These are phyloP conservation scores for Gasteruption jaculator DNA, from an alignment of 2,888 invertebrate genomes.

Conservation along the genomic window DNA sequence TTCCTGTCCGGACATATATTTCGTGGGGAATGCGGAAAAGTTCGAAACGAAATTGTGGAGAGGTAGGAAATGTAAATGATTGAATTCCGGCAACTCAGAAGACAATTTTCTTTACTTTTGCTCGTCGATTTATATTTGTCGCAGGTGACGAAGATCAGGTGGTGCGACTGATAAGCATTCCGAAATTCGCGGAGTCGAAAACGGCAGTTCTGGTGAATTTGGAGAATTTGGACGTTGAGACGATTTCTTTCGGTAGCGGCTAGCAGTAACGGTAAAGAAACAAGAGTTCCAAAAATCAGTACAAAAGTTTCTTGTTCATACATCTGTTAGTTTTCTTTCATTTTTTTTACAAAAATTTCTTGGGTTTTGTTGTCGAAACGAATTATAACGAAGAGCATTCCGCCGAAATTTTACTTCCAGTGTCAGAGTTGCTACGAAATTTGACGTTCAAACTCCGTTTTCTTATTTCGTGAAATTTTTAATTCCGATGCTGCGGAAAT, in stretches of 20 bases:
- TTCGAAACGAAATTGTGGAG: slow-evolving; percentile 67
- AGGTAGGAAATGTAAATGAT: slow-evolving; percentile 52
- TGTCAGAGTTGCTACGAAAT: no score
- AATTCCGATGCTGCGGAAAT: no score
- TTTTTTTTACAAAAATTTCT: not conserved
- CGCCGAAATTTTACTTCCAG: no score
- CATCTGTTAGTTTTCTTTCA: not conserved
- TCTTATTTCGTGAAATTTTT: no score
- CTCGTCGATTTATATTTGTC: slow-evolving; percentile 36
- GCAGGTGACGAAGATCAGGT: slow-evolving; percentile 62
- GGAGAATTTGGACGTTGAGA: slow-evolving; percentile 67
- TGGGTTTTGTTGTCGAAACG: not conserved
- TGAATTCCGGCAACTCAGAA: no score
- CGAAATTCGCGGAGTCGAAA: slow-evolving; percentile 70
- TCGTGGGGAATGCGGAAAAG: slow-evolving; percentile 76
- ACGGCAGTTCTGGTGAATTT: slow-evolving; percentile 78
- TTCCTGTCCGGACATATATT: slow-evolving; percentile 83
- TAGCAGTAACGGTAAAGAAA: no score
- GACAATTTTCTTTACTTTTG: not conserved
- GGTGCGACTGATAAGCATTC: slow-evolving; percentile 73
- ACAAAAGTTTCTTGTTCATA: no score
- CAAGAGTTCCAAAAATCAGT: no score
- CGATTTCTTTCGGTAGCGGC: slow-evolving; percentile 57
- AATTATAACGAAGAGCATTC: not conserved
- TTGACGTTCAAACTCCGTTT: no score